These are phyloP conservation scores for Protodeltote pygarga DNA, from an alignment of 2,888 invertebrate genomes.

Conservation along the genomic window DNA sequence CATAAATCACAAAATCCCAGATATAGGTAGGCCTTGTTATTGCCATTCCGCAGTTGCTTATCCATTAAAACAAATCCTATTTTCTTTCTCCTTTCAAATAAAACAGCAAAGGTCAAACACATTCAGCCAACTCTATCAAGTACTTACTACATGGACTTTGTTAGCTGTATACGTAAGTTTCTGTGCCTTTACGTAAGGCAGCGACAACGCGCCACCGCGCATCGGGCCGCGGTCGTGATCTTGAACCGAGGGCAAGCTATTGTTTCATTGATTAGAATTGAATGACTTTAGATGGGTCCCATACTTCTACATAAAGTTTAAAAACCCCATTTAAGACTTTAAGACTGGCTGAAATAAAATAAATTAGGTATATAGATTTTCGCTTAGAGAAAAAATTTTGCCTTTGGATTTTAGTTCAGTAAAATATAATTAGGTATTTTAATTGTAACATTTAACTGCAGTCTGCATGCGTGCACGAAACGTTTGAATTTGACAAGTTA, in stretches of 20 bases:
- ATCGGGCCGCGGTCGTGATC: slow-evolving; percentile 60
- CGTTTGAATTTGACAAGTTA: no score
- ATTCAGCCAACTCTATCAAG: slow-evolving; percentile 24
- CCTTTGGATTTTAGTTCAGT: no score
- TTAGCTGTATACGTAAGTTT: slow-evolving; percentile 37
- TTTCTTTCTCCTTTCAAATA: slow-evolving; percentile 7
- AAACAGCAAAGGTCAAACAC: slow-evolving; percentile 23
- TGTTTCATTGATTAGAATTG: slow-evolving; percentile 51
- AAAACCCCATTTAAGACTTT: no score
- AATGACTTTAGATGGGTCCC: slow-evolving; percentile 27
- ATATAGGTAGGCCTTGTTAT: no score
- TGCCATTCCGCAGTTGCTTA: neutral
- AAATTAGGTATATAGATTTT: no score
- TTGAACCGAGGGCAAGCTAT: slow-evolving; percentile 61
- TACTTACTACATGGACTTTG: slow-evolving; percentile 31
- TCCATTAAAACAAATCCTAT: neutral
- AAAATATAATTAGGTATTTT: no score
- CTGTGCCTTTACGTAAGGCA: slow-evolving; percentile 52
- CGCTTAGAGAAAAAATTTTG: no score
- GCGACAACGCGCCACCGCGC: slow-evolving; percentile 45
- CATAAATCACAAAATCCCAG: no score
- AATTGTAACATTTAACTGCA: no score
- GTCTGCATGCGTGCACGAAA: no score
- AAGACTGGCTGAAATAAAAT: no score
- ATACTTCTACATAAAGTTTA: neutral